Evolutionary conservation across 2,888 invertebrate genomes (phyloP).

Genomic region (Dynastes grantii): DNA sequence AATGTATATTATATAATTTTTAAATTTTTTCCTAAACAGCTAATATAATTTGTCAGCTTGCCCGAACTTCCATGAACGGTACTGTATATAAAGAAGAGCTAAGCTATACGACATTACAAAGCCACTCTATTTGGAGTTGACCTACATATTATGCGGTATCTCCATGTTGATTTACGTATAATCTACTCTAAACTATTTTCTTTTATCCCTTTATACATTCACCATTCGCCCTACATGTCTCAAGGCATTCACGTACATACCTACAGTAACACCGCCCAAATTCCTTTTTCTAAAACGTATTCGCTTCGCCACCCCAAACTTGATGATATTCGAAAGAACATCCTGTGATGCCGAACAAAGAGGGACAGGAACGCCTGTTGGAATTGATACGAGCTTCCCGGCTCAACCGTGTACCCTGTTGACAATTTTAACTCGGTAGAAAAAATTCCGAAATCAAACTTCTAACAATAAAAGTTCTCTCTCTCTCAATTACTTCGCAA

Average conservation of each 20-base stretch:
- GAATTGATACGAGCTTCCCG: conserved; percentile 15
- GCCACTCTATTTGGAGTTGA: too few relatives aligned
- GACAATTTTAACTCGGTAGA: conserved; percentile 31
- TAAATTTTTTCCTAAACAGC: too few relatives aligned
- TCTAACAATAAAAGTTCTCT: conserved; percentile 34
- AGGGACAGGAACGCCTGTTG: conserved; percentile 2
- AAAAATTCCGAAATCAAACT: conserved; percentile 37
- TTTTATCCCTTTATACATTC: neutral
- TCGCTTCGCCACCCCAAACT: neutral
- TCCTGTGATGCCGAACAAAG: neutral
- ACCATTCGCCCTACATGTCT: neutral
- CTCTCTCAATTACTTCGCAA: conserved; percentile 30
- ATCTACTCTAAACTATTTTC: neutral
- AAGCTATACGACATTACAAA: too few relatives aligned
- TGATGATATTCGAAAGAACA: conserved; percentile 7
- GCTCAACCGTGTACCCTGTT: neutral
- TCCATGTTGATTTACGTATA: too few relatives aligned
- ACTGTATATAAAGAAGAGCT: too few relatives aligned
- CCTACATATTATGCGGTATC: too few relatives aligned
- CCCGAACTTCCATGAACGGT: too few relatives aligned
- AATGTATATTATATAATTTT: too few relatives aligned
- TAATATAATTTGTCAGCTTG: too few relatives aligned
- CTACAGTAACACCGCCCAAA: neutral
- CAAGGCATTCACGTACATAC: neutral
- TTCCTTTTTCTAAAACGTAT: neutral